Evolutionary conservation across 2,113 vertebrate genomes (phyloP), one percentile per base, ranked within the genome.

Genomic region (Toxotes chatareus): DNA sequence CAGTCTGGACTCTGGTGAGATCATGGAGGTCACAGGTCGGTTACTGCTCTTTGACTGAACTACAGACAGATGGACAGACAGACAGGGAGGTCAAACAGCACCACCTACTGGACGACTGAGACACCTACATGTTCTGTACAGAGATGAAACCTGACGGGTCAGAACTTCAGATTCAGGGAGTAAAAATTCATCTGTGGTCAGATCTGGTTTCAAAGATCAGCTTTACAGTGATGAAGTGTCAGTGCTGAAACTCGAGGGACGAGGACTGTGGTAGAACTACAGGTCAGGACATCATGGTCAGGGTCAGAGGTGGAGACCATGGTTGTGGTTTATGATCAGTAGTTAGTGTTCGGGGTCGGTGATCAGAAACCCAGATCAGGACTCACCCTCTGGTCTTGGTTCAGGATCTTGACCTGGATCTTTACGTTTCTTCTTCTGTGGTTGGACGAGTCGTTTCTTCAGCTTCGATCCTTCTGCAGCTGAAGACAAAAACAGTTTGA

Each of bases 311-410:
- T 47, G 11, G 60, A 7, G 60, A 36, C 17, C 32, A 36, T n/a
- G 10, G 21, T n/a, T 46, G 10, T 23, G 19, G 51, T 23, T 56
- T 27, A 56, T 56, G 10, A 27, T 56, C 53, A 47, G 16, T 17
- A 12, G 42, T 21, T 6, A 21, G 47, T 21, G 49, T 9, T 55
- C 7, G 21, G 27, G 3, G 27, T 16, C n/a, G 7, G 21, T 34
- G 72, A 1, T 66, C 40, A 71, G 21, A 14, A 47, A 21, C 62
- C 27, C 23, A 27, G 38, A 14, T 63, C 46, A 36, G 42, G 60
- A 89, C 90, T 88, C 70, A 92, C 88, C 77, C 56, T 82, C 34
- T 42, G 73, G 31, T 75, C 57, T 69, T 2, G 13, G 57, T 3
- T 76, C 73, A 14, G 67, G 23, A 34, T 73, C 56, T 12, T 11